Evolutionary conservation across 2,888 invertebrate genomes (phyloP), one percentile per base, ranked within the genome.

Genomic region (Eupithecia exiguata): DNA sequence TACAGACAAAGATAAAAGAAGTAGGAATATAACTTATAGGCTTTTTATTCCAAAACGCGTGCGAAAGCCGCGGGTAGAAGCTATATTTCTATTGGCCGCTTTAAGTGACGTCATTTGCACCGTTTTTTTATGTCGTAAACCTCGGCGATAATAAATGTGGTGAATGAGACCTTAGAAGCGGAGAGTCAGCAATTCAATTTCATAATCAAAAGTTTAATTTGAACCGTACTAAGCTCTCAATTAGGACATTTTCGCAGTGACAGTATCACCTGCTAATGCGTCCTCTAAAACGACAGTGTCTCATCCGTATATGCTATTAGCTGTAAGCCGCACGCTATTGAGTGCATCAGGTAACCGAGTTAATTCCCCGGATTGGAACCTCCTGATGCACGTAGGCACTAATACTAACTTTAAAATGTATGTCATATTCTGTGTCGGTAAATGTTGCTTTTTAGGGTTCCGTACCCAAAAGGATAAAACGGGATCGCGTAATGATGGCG

Each of bases 291-390:
- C 62, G 30, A 35, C 18, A 62, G 62, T 62, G 21, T 65, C 58
- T 21, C 58, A 58, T 66, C 71, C 77, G 66, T 71, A 38, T 71
- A 62, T 78, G 66, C 70, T 18, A 69, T 62, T 7, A 53, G 16
- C 49, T 68, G 65, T 65, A 72, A 80, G 78, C 81, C 77, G 71
- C 80, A 78, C 80, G 84, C 84, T 86, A 85, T 85, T 79, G 82
- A 82, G 83, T 72, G 82, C 88, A 87, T 88, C 85, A 82, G 82
- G 82, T 86, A 89, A 88, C 88, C 82, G 79, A 86, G 87, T 89
- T 90, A 90, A 89, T 90, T 88, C 88, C 78, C 66, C 74, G 82
- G 84, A 88, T 87, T 86, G 86, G 87, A 83, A 83, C 81, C 82
- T 83, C 81, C 83, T 25, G 25, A 58, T 25, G 14, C 58, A 58